These are phyloP conservation scores for Psephotus haematonotus DNA, from an alignment of 2,113 vertebrate species.

Conservation along the genomic window DNA sequence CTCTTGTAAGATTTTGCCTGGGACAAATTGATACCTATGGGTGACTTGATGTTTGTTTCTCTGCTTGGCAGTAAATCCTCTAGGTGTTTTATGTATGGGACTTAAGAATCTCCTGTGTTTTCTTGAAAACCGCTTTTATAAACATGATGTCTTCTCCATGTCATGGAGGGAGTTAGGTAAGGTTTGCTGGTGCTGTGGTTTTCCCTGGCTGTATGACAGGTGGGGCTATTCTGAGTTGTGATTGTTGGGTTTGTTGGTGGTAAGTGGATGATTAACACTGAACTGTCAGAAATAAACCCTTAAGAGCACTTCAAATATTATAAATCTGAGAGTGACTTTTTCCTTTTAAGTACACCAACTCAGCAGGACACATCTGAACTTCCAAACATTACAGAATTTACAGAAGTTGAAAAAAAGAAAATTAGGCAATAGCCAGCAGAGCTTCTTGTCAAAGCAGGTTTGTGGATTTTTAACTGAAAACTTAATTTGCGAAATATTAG, in stretches of 20 bases:
- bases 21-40: fast-evolving
- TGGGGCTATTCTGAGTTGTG: neutral
- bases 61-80: neutral
- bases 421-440: neutral
- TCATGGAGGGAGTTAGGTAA: too few species aligned
- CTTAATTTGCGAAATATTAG: neutral
- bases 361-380: neutral
- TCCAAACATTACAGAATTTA: fast-evolving
- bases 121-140: fast-evolving
- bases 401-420: neutral
- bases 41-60: neutral
- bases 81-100: neutral
- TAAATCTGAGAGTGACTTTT: neutral
- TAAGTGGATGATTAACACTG: neutral
- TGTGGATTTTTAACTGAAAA: neutral
- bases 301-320: neutral
- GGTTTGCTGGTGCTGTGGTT: too few species aligned
- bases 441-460: too few species aligned
- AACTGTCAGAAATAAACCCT: neutral
- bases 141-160: fast-evolving
- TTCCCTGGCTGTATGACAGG: neutral
- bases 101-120: neutral
- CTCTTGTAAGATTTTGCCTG: neutral
- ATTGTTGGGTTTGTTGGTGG: fast-evolving
- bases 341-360: neutral